Conservation (phyloP, 23 tunicate genomes). For the Trididemnum miniatum region DNA sequence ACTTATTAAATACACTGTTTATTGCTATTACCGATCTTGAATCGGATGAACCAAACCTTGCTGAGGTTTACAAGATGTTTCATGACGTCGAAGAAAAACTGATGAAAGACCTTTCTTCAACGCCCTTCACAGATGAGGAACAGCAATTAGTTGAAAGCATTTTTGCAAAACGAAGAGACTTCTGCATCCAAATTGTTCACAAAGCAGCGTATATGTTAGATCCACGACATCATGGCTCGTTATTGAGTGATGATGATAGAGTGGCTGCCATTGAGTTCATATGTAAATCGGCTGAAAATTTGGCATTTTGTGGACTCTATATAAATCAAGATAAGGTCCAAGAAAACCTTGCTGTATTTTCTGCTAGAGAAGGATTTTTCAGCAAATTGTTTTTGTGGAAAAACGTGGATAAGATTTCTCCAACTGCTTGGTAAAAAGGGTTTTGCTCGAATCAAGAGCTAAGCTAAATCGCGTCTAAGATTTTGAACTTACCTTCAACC, state of each 20-base stretch:
- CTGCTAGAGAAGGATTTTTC: background rate
- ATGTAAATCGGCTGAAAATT: too few species aligned
- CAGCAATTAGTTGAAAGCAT: background rate
- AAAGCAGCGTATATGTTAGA: constrained; percentile 11
- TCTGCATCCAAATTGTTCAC: constrained; percentile 1
- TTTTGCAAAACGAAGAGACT: background rate
- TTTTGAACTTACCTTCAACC: constrained; percentile 4
- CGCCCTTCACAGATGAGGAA: background rate
- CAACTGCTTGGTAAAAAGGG: constrained; percentile 5
- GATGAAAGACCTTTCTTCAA: background rate
- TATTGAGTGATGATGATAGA: background rate
- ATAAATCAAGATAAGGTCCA: constrained; percentile 6
- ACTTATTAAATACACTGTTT: too few species aligned
- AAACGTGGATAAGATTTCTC: background rate
- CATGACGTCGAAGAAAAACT: background rate
- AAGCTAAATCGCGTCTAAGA: background rate
- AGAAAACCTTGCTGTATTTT: constrained; percentile 4
- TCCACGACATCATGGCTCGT: background rate
- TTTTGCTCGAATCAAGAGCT: constrained; percentile 5
- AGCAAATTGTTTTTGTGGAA: background rate
- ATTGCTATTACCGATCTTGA: constrained; percentile 2
- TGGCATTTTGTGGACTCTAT: background rate
- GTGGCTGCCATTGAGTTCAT: constrained; percentile 1
- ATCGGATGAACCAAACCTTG: background rate
- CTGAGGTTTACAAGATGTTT: background rate